Base-by-base conservation (phyloP, 2,888 invertebrate genomes). In the Biston betularia region DNA sequence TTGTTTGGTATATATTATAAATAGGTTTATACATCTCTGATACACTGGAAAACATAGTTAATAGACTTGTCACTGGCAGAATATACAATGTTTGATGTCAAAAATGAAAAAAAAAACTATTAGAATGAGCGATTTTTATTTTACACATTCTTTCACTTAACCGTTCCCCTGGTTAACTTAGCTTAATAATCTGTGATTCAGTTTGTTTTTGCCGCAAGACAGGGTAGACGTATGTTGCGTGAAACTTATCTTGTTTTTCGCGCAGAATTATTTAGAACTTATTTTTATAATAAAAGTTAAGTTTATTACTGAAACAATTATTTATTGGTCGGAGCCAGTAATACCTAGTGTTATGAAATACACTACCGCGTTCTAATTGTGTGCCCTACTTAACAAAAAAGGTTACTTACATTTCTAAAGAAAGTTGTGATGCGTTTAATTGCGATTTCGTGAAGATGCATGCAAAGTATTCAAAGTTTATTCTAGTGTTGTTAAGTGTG, bases 311-410 rank as follows among this genome's bases (percentile, higher is more conserved):
- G 49, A 75, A 77, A 75, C 57, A n/a, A 5, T 40, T 38, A 5
- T 52, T 35, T 12, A 11, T 24, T 34, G 9, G 15, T 24, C 11
- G 10, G 11, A 1, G 24, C 10, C 40, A 33, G 24, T 9, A 33
- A 15, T 11, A 34, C 6, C 15, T 14, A 14, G 46, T 40, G 15
- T 42, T 7, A 8, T 38, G 0, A 2, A 58, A 14, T 33, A 33
- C n/a, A 35, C 52, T 44, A 11, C 33, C 24, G 46, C 52, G 14
- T 54, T 44, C 15, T 44, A 57, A 62, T 74, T 62, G 63, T 65
- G 75, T 89, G 92, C 77, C 89, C 92, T 88, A 90, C 85, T 86
- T 89, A 78, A 52, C 10, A 38, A 82, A 82, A 77, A 65, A 74
- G 77, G 69, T 74, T 24, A 24, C 24, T 80, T 80, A 78, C 77